phyloP scores from a whole-genome alignment of 2,113 vertebrate genomes.

The Puffinus mauretanicus region DNA sequence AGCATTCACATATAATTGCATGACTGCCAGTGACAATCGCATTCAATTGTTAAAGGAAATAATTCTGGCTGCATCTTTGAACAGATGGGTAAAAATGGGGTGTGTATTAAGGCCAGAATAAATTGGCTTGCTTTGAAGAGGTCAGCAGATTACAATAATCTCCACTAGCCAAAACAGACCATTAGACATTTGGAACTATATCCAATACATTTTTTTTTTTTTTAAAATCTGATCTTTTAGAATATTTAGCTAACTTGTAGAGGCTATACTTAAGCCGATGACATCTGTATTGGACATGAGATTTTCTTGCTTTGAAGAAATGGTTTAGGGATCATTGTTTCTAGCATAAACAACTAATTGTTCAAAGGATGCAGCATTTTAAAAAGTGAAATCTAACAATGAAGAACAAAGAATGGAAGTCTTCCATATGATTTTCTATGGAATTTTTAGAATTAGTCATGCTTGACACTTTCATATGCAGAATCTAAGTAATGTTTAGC shows the following conservation, averaged over 20 bases:
- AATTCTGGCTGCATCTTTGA: conserved; percentile 24
- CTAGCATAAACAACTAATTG: neutral
- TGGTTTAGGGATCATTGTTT: neutral
- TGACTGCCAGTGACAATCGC: neutral
- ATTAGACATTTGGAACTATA: neutral
- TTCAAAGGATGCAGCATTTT: neutral
- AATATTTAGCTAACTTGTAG: neutral
- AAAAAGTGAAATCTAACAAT: neutral
- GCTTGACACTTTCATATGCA: neutral
- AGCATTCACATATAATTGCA: conserved; percentile 11
- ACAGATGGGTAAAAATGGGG: conserved; percentile 32
- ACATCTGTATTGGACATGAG: neutral
- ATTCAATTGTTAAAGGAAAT: conserved; percentile 11
- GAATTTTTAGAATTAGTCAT: neutral
- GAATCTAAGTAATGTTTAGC: neutral
- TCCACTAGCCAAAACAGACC: conserved; percentile 31
- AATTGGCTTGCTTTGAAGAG: conserved; percentile 31
- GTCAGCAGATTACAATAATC: conserved; percentile 34
- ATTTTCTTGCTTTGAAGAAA: neutral
- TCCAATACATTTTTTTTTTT: neutral
- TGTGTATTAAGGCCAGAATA: conserved; percentile 11
- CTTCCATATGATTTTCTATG: neutral
- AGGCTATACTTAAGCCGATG: neutral
- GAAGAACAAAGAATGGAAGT: neutral
- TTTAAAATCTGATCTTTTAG: neutral